Percentiles rank a stretch among this genome's conserved stretches.
phyloP scores from a whole-genome alignment of 64 coral and sea anemone species.

The Actinia equina region DNA sequence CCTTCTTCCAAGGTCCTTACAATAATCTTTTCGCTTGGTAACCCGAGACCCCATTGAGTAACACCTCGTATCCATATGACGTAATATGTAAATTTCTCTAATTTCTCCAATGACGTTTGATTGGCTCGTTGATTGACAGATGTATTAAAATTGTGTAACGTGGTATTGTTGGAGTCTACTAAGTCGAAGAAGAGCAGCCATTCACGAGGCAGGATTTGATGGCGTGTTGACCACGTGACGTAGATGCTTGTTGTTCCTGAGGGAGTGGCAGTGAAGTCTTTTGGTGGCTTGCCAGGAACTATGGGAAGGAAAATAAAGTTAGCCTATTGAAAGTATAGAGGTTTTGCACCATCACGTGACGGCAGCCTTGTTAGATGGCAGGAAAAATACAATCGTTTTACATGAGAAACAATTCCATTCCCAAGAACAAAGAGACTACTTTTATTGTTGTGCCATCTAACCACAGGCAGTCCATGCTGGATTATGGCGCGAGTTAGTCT shows the following conservation, averaged over 20 bases:
- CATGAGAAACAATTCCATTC: too few relatives aligned
- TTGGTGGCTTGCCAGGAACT: slow-evolving; percentile 74
- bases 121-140: neutral
- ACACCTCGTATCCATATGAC: slow-evolving; percentile 20
- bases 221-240: slow-evolving; percentile 38
- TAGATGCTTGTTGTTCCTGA: slow-evolving; percentile 66
- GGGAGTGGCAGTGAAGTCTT: slow-evolving; percentile 16
- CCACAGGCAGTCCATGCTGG: too few relatives aligned
- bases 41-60: slow-evolving; percentile 23
- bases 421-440: too few relatives aligned
- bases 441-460: too few relatives aligned
- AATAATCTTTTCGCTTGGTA: neutral
- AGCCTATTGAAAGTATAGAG: neutral
- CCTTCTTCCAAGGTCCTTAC: slow-evolving; percentile 40
- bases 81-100: slow-evolving; percentile 27
- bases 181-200: neutral
- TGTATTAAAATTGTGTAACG: neutral
- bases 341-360: too few relatives aligned
- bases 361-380: too few relatives aligned
- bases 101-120: slow-evolving; percentile 1
- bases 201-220: slow-evolving; percentile 28
- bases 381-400: too few relatives aligned
- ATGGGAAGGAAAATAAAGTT: neutral
- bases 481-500: too few relatives aligned
- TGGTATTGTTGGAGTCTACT: neutral